Evolutionary conservation across 2,113 vertebrate genomes (phyloP).

Genomic region (Crotophaga sulcirostris): DNA sequence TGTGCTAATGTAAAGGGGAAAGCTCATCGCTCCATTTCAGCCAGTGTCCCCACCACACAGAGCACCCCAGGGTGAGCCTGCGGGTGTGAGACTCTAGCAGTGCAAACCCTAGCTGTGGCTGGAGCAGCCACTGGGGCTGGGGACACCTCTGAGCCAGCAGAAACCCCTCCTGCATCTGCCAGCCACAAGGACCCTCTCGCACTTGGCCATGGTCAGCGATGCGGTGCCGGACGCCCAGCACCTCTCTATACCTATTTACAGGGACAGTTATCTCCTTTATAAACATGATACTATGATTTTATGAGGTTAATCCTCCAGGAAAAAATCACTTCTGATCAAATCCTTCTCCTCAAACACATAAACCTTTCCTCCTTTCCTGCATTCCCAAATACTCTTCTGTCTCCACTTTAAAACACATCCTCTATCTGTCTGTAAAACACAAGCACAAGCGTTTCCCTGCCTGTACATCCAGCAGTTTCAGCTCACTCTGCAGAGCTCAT

Average conservation of each 20-base stretch:
- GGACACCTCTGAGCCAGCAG: neutral
- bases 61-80: neutral
- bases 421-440: neutral
- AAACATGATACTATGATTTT: too few species aligned
- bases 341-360: neutral
- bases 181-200: rapidly evolving
- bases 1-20: neutral
- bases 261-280: too few species aligned
- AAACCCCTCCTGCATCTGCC: neutral
- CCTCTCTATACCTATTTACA: too few species aligned
- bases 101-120: neutral
- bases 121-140: neutral
- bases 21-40: neutral
- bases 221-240: rapidly evolving
- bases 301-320: neutral
- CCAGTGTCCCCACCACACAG: neutral
- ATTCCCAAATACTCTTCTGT: neutral
- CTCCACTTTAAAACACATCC: neutral
- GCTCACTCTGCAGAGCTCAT: neutral
- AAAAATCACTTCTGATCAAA: neutral
- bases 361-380: neutral
- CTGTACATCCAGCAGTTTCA: neutral
- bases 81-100: rapidly evolving
- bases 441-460: neutral
- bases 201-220: rapidly evolving